A percentile compares a stretch with the other conserved stretches of the same genome.
These are phyloP conservation scores for Arenaria interpres DNA, from an alignment of 2,113 vertebrate species.

Conservation along the genomic window DNA sequence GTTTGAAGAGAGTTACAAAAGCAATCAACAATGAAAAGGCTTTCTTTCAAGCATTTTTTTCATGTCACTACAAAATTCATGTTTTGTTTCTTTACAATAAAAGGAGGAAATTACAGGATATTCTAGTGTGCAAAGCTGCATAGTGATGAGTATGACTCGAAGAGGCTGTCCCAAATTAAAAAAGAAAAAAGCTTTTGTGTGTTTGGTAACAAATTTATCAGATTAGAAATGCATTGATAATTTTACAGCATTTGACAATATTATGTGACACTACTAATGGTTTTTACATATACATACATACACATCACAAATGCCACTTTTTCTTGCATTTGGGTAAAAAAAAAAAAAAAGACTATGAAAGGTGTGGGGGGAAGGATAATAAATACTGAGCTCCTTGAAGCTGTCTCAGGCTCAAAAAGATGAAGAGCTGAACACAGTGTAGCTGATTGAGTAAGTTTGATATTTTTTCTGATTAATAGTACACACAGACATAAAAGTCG, in stretches of 20 bases:
- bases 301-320: not conserved
- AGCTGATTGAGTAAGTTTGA: not conserved
- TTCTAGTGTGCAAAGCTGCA: slow-evolving; percentile 20
- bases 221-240: not conserved
- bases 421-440: not conserved
- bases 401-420: not conserved
- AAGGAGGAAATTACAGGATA: slow-evolving; percentile 12
- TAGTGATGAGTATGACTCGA: slow-evolving; percentile 8
- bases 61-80: slow-evolving; percentile 17
- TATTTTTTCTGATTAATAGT: not conserved
- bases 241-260: not conserved
- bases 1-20: slow-evolving; percentile 41
- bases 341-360: not conserved
- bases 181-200: not conserved
- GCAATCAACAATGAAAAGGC: slow-evolving; percentile 37
- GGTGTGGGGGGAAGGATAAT: not conserved
- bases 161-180: not conserved
- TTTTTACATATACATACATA: not conserved
- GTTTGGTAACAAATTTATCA: not conserved
- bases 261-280: not conserved
- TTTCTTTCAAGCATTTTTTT: slow-evolving; percentile 34
- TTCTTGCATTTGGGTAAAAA: not conserved
- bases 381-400: not conserved
- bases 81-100: slow-evolving; percentile 32
- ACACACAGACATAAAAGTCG: not conserved